Percentiles rank a stretch among this genome's conserved stretches.
These are phyloP conservation scores for Phymatocera aterrima DNA, from an alignment of 2,888 invertebrate genomes.

Conservation along the genomic window DNA sequence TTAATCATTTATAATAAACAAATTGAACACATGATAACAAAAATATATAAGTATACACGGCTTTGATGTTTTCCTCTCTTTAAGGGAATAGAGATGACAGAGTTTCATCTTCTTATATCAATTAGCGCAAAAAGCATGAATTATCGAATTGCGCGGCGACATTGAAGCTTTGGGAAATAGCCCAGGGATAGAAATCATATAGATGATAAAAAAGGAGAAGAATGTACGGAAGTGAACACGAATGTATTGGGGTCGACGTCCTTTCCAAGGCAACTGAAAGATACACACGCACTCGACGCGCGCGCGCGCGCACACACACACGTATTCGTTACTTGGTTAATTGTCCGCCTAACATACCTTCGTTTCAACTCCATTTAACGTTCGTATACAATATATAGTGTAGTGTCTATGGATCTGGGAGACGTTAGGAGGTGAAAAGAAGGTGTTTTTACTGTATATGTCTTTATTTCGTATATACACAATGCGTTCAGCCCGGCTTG, in stretches of 20 bases:
- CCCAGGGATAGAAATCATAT: not conserved
- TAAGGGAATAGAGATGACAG: not conserved
- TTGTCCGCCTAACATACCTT: not conserved
- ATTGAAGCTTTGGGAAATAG: not conserved
- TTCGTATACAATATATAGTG: no score
- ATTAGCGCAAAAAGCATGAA: not conserved
- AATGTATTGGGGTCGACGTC: not conserved
- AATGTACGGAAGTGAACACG: not conserved
- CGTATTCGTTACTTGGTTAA: not conserved
- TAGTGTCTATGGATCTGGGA: no score
- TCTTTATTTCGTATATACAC: no score
- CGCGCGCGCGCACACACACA: no score
- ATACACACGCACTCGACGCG: no score
- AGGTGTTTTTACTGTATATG: no score
- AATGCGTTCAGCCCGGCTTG: no score
- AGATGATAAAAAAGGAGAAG: not conserved
- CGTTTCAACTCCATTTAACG: not conserved
- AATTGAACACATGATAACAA: not conserved
- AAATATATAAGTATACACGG: no score
- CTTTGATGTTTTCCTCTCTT: not conserved
- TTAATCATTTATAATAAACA: no score
- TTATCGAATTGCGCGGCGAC: not conserved
- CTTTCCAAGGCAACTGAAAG: not conserved
- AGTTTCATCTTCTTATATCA: conserved; percentile 1
- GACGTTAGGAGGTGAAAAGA: no score